These are phyloP conservation scores for Anarhynchus alexandrinus DNA, from an alignment of 2,113 vertebrate genomes.

Conservation along the genomic window DNA sequence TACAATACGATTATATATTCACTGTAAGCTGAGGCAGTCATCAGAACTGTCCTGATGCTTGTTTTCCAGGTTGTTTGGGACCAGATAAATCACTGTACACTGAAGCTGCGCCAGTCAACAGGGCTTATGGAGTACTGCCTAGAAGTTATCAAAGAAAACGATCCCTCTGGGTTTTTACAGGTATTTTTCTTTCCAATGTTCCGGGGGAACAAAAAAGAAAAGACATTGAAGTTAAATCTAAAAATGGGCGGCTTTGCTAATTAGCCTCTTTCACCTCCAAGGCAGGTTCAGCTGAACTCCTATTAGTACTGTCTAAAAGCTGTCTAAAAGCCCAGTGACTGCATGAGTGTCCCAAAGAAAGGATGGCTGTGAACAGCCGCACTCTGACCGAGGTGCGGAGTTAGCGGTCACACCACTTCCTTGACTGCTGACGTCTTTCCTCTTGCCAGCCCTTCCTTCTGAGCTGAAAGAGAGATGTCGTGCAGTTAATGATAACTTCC, in stretches of 20 bases:
- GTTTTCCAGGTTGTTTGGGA: slow-evolving; percentile 90
- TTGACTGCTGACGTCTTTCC: background rate
- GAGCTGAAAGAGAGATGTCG: background rate
- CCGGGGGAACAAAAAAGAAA: too few species aligned
- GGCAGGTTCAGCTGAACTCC: background rate
- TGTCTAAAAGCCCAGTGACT: background rate
- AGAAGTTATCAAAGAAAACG: slow-evolving; percentile 96
- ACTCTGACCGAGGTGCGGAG: background rate
- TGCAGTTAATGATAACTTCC: background rate
- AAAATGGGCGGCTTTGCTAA: background rate
- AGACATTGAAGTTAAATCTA: background rate
- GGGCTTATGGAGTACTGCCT: slow-evolving; percentile 98
- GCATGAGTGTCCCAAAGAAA: background rate
- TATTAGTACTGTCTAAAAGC: background rate
- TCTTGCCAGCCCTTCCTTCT: background rate
- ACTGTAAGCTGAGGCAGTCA: background rate
- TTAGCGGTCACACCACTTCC: background rate
- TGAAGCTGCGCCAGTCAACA: slow-evolving; percentile 97
- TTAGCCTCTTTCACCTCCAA: background rate
- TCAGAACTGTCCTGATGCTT: background rate
- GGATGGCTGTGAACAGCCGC: background rate
- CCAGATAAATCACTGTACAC: slow-evolving; percentile 97
- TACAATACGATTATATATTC: background rate
- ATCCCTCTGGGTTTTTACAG: slow-evolving; percentile 96
- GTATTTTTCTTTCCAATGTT: slow-evolving; percentile 56